Evolutionary conservation across 2,888 invertebrate genomes (phyloP).

Genomic region (Petrolisthes manimaculis): DNA sequence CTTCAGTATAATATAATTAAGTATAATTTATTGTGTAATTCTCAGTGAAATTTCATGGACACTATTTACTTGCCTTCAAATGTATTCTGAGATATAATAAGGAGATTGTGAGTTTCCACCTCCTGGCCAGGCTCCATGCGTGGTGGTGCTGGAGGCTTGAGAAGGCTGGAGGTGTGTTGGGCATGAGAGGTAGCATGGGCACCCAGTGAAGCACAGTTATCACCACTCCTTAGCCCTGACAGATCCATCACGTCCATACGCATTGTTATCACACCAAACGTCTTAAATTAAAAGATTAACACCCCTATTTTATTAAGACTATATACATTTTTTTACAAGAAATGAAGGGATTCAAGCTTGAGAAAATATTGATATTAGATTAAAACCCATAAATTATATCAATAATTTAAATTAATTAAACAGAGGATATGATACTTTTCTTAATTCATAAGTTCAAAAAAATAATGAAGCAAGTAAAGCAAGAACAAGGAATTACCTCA

Average conservation of each 20-base stretch:
- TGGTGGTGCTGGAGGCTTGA: conserved; percentile 58
- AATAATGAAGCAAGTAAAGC: background rate
- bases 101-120: conserved; percentile 88
- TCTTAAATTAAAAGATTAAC: conserved; percentile 73
- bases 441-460: background rate
- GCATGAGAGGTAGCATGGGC: conserved; percentile 57
- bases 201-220: conserved; percentile 53
- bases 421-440: background rate
- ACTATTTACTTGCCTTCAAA: conserved; percentile 77
- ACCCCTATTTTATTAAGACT: too few relatives aligned
- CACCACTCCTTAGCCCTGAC: conserved; percentile 42
- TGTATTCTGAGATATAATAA: conserved; percentile 95
- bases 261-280: conserved; percentile 93
- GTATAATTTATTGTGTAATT: too few relatives aligned
- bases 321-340: too few relatives aligned
- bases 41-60: too few relatives aligned
- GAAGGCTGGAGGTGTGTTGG: conserved; percentile 56
- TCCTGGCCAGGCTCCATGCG: conserved; percentile 75
- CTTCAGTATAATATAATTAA: too few relatives aligned
- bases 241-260: conserved; percentile 87
- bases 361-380: background rate
- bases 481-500: conserved; percentile 73
- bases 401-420: background rate
- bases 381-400: background rate
- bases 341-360: too few relatives aligned